Conservation (phyloP, 2,888 invertebrate genomes). For the Epirrita christyi region DNA sequence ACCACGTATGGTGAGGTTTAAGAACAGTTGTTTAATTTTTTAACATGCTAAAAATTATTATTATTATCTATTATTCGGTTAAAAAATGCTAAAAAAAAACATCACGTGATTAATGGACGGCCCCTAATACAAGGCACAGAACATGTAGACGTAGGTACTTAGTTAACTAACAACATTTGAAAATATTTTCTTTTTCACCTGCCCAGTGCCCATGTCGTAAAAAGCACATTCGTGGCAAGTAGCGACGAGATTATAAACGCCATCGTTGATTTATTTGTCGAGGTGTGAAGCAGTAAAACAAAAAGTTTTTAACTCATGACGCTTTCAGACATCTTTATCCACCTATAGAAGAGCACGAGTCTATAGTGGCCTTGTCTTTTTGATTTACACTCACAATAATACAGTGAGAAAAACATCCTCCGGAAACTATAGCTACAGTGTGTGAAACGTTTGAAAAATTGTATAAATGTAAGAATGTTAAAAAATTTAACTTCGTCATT, state of each 20-base stretch:
- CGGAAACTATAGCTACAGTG: conserved; percentile 14
- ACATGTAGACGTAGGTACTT: too few relatives aligned
- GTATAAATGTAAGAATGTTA: too few relatives aligned
- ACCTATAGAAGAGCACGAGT: neutral
- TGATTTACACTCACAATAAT: conserved; percentile 26
- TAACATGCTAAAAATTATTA: too few relatives aligned
- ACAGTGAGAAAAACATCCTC: conserved; percentile 26
- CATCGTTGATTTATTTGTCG: conserved; percentile 19
- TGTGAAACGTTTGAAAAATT: conserved; percentile 6
- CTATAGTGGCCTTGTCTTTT: conserved; percentile 16
- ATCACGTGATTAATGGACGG: too few relatives aligned
- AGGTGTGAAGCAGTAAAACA: conserved; percentile 24
- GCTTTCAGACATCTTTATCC: conserved; percentile 1
- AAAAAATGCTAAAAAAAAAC: too few relatives aligned
- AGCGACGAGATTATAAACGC: conserved; percentile 5
- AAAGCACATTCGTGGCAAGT: conserved; percentile 20
- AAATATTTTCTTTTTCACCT: conserved; percentile 1
- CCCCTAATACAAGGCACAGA: too few relatives aligned
- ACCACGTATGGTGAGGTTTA: too few relatives aligned
- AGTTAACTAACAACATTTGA: too few relatives aligned
- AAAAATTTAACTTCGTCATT: neutral
- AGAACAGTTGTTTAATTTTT: too few relatives aligned
- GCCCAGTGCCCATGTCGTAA: conserved; percentile 17
- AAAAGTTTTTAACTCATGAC: conserved; percentile 8
- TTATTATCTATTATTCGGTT: too few relatives aligned